Conservation (phyloP, 2,113 vertebrate genomes). For the Pachyramphus minor region DNA sequence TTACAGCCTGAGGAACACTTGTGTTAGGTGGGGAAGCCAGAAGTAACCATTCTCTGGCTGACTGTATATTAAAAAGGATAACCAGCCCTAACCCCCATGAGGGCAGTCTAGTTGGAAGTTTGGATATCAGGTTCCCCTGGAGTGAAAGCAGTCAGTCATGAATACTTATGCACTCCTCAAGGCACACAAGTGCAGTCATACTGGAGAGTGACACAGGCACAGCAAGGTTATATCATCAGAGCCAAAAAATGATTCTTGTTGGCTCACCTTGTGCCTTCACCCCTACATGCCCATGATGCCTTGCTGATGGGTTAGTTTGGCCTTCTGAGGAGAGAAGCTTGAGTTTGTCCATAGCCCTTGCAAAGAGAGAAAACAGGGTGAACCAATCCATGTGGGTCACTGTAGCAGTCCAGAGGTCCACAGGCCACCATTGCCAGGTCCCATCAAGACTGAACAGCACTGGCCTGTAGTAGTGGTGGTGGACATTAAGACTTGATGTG, state of each 20-base stretch:
- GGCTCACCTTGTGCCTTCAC: background rate
- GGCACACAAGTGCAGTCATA: accelerated
- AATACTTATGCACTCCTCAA: background rate
- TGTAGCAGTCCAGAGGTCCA: background rate
- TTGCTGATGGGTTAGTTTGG: background rate
- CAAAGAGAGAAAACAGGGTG: background rate
- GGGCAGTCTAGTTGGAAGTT: background rate
- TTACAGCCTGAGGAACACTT: background rate
- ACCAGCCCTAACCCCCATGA: background rate
- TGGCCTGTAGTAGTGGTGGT: background rate
- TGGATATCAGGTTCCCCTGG: background rate
- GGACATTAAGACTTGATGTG: background rate
- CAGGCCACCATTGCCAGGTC: background rate
- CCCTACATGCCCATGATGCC: background rate
- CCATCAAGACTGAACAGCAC: background rate
- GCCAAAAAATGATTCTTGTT: background rate
- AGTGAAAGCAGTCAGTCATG: background rate
- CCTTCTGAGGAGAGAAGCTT: background rate
- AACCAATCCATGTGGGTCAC: background rate
- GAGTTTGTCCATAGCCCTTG: background rate
- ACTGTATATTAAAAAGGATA: background rate
- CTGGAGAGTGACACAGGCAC: background rate
- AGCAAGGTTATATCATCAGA: background rate
- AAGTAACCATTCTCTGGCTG: background rate
- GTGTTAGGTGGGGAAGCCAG: background rate